Conservation (phyloP, 2,113 vertebrate genomes). For the Sitta europaea region DNA sequence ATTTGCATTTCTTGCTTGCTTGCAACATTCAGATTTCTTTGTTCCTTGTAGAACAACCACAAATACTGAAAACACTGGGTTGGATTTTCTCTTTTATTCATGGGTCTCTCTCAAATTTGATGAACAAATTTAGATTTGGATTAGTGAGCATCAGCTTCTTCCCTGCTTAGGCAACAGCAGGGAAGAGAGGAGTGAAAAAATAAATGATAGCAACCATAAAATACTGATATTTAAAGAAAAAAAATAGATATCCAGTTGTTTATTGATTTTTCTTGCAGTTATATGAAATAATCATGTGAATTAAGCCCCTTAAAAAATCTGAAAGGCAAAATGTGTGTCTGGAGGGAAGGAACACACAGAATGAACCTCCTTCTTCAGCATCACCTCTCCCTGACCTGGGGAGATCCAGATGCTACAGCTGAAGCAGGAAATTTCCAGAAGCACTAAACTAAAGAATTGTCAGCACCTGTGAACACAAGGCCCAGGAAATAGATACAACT, state of each 20-base stretch:
- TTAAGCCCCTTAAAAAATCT: neutral
- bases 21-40: neutral
- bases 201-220: neutral
- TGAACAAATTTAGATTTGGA: neutral
- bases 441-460: neutral
- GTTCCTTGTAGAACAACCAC: too few species aligned
- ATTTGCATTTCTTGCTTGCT: neutral
- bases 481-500: neutral
- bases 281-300: neutral
- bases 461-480: neutral
- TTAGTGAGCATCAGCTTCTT: neutral
- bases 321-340: neutral
- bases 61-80: neutral
- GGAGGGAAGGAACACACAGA: fast-evolving
- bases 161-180: neutral
- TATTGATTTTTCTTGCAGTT: neutral
- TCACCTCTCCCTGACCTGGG: neutral
- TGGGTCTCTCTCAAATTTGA: neutral
- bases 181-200: neutral
- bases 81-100: neutral
- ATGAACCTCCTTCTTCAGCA: fast-evolving
- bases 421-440: neutral
- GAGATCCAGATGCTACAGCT: neutral
- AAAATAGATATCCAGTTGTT: fast-evolving
- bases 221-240: neutral